Evolutionary conservation across 2,797 vertebrate genomes (phyloP).

Genomic region (Xyrichtys novacula): DNA sequence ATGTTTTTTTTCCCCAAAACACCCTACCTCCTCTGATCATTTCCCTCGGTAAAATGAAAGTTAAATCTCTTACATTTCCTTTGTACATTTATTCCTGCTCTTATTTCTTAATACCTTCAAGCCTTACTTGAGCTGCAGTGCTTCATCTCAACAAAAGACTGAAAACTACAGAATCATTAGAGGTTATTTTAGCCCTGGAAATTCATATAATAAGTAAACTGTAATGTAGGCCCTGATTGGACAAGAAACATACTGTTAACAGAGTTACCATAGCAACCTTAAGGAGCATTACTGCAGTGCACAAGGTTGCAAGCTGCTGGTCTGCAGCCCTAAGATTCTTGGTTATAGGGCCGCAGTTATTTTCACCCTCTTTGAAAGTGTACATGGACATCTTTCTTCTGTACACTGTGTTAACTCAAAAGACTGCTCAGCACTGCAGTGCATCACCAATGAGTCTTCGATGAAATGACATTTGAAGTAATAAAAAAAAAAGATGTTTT

Average conservation of each 20-base stretch:
- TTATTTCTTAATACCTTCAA: not conserved
- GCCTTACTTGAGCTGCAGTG: constrained; percentile 7
- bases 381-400: constrained; percentile 34
- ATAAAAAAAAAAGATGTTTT: constrained; percentile 55
- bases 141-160: constrained; percentile 5
- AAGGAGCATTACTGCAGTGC: constrained; percentile 23
- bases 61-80: constrained; percentile 7
- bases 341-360: constrained; percentile 27
- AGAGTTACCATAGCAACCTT: constrained; percentile 27
- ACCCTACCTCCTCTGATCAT: no score
- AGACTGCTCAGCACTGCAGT: constrained; percentile 29
- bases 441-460: constrained; percentile 37
- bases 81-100: no score
- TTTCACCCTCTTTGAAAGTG: constrained; percentile 46
- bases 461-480: constrained; percentile 51
- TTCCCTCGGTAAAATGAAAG: not conserved
- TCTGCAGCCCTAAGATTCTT: constrained; percentile 34
- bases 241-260: constrained; percentile 9
- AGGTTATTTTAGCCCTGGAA: constrained; percentile 7
- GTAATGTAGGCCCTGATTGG: constrained; percentile 4
- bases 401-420: constrained; percentile 28
- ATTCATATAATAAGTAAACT: constrained; percentile 14
- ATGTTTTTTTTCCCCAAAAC: no score
- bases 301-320: constrained; percentile 34
- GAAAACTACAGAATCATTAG: constrained; percentile 10